A percentile compares a stretch with the other conserved stretches of the same genome.
Conservation (phyloP, 1,140 invertebrate species). For the Trichoplusia ni region DNA sequence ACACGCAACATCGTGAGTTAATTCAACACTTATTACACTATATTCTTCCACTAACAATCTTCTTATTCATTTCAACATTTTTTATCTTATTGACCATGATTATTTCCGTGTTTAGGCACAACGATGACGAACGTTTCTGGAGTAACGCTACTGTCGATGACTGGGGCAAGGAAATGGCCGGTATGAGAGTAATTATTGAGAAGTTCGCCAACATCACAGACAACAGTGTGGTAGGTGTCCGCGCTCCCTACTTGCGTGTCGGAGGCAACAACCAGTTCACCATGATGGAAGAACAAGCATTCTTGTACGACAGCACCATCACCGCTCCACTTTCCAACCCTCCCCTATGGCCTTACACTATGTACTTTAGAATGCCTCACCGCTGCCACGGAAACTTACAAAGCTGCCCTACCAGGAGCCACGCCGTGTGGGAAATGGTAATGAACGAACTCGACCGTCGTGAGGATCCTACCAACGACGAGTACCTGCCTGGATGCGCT, state of each 20-base stretch:
- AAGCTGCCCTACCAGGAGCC: slow-evolving; percentile 94
- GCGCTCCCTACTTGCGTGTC: slow-evolving; percentile 95
- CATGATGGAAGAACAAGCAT: slow-evolving; percentile 98
- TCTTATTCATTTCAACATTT: not conserved
- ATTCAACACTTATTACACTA: too few relatives aligned
- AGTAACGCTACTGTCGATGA: slow-evolving; percentile 95
- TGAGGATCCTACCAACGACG: slow-evolving; percentile 95
- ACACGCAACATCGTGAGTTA: too few relatives aligned
- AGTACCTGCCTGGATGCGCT: slow-evolving; percentile 95
- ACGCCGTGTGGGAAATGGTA: slow-evolving; percentile 99
- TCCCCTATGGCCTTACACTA: slow-evolving; percentile 97
- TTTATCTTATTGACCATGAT: not conserved
- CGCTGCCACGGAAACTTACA: slow-evolving; percentile 96
- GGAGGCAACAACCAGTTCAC: slow-evolving; percentile 98
- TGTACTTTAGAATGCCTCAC: slow-evolving; percentile 98
- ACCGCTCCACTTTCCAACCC: slow-evolving; percentile 95
- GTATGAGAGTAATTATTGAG: slow-evolving; percentile 95
- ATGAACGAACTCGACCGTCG: slow-evolving; percentile 97
- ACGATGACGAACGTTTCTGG: slow-evolving; percentile 96
- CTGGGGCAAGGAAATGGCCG: slow-evolving; percentile 98
- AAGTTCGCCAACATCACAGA: slow-evolving; percentile 96
- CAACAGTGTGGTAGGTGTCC: slow-evolving; percentile 96
- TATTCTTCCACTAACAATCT: too few relatives aligned
- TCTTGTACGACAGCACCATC: slow-evolving; percentile 97
- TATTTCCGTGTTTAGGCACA: slow-evolving; percentile 85